A percentile compares a stretch with the other conserved stretches of the same genome.
These are phyloP conservation scores for Limnodromus scolopaceus DNA, from an alignment of 2,797 vertebrate genomes.

Conservation along the genomic window DNA sequence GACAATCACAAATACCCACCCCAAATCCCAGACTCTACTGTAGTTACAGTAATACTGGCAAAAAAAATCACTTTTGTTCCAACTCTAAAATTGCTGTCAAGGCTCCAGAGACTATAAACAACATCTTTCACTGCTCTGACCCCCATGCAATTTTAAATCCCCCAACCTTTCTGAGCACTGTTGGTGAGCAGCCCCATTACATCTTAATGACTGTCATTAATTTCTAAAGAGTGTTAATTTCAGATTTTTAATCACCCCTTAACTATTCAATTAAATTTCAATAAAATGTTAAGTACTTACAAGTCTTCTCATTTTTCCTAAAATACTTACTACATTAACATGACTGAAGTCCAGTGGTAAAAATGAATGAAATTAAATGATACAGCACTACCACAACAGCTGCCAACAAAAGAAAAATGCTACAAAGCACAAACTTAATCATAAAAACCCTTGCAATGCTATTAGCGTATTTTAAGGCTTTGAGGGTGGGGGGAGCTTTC, in stretches of 20 bases:
- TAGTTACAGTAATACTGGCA: conserved; percentile 73
- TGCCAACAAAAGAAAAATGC: conserved; percentile 66
- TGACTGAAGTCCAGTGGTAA: conserved; percentile 81
- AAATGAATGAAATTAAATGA: conserved; percentile 79
- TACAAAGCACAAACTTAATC: conserved; percentile 15
- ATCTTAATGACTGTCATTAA: conserved; percentile 93
- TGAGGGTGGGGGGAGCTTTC: neutral
- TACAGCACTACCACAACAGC: conserved; percentile 64
- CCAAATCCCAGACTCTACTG: conserved; percentile 66
- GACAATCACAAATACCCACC: conserved; percentile 62
- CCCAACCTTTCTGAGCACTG: conserved; percentile 88
- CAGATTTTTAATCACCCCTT: conserved; percentile 91
- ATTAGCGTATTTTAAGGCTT: conserved; percentile 7
- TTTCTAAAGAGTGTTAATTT: conserved; percentile 92
- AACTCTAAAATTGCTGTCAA: conserved; percentile 81
- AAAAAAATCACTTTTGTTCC: conserved; percentile 79
- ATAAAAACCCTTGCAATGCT: neutral
- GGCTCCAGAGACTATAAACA: conserved; percentile 84
- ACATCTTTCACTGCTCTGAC: conserved; percentile 87
- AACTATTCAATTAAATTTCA: conserved; percentile 92
- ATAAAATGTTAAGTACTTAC: conserved; percentile 90
- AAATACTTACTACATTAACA: conserved; percentile 86
- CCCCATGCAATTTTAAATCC: conserved; percentile 90
- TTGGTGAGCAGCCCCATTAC: conserved; percentile 90
- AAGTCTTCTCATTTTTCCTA: conserved; percentile 87